Evolutionary conservation across 2,113 vertebrate species (phyloP), one percentile per base, ranked within the genome.

Genomic region (Larimichthys polyactis): DNA sequence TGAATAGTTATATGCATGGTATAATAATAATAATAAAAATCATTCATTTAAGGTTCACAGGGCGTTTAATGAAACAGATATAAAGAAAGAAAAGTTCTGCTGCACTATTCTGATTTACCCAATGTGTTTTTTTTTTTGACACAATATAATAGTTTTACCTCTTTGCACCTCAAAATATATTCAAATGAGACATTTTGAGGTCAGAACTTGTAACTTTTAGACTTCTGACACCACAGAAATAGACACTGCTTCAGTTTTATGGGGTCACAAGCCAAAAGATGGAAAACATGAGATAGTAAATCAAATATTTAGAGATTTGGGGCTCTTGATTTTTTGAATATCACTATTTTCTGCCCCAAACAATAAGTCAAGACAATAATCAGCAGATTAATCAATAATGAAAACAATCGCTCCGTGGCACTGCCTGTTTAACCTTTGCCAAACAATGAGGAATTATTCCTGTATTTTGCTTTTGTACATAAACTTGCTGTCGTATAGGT

Each of bases 401-500:
- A 63, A 46, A 62, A 69, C 44, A 48, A 60, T 64, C 1, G 32
- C 64, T 73, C 46, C 43, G 52, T 55, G 27, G 22, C 40, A 27
- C 20, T 49, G 36, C 10, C 54, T 63, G 71, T 81, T 91, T 63
- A 69, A 89, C 63, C 75, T 62, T 3, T 68, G 29, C 36, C 73
- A 71, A 58, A 72, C 81, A 85, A 70, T 67, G 71, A 79, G 7
- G 63, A 80, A 75, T 81, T 51, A 83, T 82, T 32, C 49, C 54
- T 80, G 71, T 52, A 22, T 78, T 86, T 83, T 79, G 51, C 66
- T 64, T 87, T 84, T 57, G 51, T 77, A 79, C 77, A 72, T 76
- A 46, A 75, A 65, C 78, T 36, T 58, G 36, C 81, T 66, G 70
- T 43, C 1, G 1, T 77, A 36, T 48, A 46, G 36, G 17, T 43